Evolutionary conservation across 2,113 vertebrate genomes (phyloP).

Genomic region (Crypturellus undulatus): DNA sequence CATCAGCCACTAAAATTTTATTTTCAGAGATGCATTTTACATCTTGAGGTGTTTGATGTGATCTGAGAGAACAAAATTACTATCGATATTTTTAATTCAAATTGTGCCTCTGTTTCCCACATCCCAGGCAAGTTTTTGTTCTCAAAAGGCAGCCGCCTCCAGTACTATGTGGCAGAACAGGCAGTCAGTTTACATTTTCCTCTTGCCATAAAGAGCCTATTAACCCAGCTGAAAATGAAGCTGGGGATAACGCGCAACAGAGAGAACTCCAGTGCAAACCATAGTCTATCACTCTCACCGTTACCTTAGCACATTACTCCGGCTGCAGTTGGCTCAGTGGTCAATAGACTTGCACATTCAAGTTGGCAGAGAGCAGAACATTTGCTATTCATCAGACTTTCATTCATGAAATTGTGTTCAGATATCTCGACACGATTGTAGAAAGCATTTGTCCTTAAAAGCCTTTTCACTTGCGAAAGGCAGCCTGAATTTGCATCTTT

Average conservation of each 20-base stretch:
- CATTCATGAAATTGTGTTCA: not conserved
- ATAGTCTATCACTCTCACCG: fast-evolving
- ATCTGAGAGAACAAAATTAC: not conserved
- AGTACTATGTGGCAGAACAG: not conserved
- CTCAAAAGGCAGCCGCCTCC: not conserved
- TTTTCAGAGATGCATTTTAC: not conserved
- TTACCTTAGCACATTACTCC: not conserved
- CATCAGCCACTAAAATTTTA: not conserved
- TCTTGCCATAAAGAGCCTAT: not conserved
- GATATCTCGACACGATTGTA: not conserved
- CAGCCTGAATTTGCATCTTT: not conserved
- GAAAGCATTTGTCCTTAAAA: not conserved
- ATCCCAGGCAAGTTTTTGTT: not conserved
- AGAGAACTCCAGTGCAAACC: not conserved
- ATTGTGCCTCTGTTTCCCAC: not conserved
- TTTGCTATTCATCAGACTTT: not conserved
- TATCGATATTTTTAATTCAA: not conserved
- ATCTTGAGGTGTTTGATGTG: not conserved
- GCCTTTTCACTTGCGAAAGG: not conserved
- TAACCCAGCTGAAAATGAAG: not conserved
- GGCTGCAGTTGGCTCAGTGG: fast-evolving
- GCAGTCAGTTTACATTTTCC: not conserved
- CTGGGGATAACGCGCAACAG: not conserved
- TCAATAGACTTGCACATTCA: not conserved
- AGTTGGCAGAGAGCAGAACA: not conserved